A percentile compares a stretch with the other conserved stretches of the same genome.
Evolutionary conservation across 2,797 vertebrate genomes (phyloP).

Genomic region (Gallinago nigripennis): DNA sequence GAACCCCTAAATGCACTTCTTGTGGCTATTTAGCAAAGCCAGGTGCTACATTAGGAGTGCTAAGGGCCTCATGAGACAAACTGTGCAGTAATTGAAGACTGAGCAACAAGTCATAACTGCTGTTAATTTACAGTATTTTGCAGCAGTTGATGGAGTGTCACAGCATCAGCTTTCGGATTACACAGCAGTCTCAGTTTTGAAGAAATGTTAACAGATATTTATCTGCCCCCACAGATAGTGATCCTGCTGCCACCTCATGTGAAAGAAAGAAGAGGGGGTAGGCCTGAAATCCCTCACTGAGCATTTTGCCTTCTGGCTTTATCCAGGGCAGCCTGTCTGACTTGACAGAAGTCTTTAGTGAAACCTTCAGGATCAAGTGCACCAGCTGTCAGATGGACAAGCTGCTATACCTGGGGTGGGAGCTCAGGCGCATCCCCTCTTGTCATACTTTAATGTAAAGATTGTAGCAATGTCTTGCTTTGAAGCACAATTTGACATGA

Average conservation of each 20-base stretch:
- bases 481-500: not conserved
- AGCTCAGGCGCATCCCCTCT: not conserved
- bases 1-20: not conserved
- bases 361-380: not conserved
- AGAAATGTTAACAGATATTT: not conserved
- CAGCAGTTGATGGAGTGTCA: not conserved
- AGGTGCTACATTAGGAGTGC: not conserved
- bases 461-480: accelerated
- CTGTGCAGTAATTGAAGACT: not conserved
- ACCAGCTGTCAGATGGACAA: not conserved
- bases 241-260: not conserved
- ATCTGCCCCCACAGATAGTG: not conserved
- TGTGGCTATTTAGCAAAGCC: too few species aligned
- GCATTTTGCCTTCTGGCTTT: not conserved
- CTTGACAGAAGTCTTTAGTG: not conserved
- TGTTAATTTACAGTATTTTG: not conserved
- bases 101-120: not conserved
- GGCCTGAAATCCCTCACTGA: not conserved
- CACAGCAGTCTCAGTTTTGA: not conserved
- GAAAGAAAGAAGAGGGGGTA: not conserved
- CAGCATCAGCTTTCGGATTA: not conserved
- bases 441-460: not conserved
- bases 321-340: not conserved
- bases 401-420: accelerated
- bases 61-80: not conserved